These are phyloP conservation scores for Pterostichus madidus DNA, from an alignment of 2,888 invertebrate species.

Conservation along the genomic window DNA sequence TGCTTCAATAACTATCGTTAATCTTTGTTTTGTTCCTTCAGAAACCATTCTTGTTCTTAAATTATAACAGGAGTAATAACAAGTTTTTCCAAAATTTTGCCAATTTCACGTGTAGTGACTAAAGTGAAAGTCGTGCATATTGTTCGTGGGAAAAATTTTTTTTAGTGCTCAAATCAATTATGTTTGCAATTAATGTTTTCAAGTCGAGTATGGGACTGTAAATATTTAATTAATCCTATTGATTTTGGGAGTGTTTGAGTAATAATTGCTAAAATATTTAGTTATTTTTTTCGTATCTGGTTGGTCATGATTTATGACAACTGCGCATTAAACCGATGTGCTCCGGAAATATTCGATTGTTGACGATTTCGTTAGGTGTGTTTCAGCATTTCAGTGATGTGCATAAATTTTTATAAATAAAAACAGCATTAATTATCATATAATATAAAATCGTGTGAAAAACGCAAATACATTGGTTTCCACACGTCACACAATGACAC, in stretches of 20 bases:
- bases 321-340: constrained; percentile 64
- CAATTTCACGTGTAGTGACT: constrained; percentile 47
- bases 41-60: constrained; percentile 74
- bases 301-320: constrained; percentile 37
- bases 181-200: neutral
- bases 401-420: constrained; percentile 57
- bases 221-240: constrained; percentile 5
- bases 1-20: constrained; percentile 80
- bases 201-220: constrained; percentile 24
- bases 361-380: constrained; percentile 64
- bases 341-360: constrained; percentile 57
- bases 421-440: constrained; percentile 57
- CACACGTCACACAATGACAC: constrained; percentile 53
- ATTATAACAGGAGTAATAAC: neutral
- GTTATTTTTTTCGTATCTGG: constrained; percentile 12
- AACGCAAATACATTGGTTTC: constrained; percentile 44
- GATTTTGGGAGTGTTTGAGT: neutral
- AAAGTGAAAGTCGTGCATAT: constrained; percentile 34
- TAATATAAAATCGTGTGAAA: constrained; percentile 57
- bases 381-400: constrained; percentile 58
- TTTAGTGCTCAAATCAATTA: neutral
- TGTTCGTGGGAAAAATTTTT: neutral
- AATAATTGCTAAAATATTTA: constrained; percentile 40
- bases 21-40: constrained; percentile 81
- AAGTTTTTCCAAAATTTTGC: constrained; percentile 13